Conservation (phyloP, 2,113 vertebrate genomes). For the Etia nguti region DNA sequence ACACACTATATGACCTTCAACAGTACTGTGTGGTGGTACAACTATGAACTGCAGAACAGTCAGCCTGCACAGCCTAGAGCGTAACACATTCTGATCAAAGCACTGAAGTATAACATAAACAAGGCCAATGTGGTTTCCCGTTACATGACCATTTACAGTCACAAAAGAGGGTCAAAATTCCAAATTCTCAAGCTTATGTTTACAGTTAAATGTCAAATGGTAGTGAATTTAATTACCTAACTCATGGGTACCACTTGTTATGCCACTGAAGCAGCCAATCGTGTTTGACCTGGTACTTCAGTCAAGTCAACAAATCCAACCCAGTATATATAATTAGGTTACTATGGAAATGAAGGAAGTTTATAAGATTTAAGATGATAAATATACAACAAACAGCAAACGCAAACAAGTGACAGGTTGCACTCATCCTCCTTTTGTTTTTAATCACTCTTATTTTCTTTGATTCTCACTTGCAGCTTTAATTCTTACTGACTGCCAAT, state of each 20-base stretch:
- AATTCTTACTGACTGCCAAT: neutral
- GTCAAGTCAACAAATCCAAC: neutral
- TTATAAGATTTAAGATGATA: neutral
- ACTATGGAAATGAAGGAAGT: neutral
- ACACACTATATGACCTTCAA: neutral
- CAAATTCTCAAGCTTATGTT: conserved; percentile 20
- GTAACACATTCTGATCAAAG: conserved; percentile 18
- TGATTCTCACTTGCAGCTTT: neutral
- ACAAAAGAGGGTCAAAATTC: conserved; percentile 22
- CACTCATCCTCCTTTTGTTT: neutral
- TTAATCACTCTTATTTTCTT: neutral
- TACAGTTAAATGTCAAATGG: conserved; percentile 17
- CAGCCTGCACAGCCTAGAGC: neutral
- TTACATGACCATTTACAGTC: conserved; percentile 56
- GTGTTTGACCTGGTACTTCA: neutral
- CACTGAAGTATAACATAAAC: conserved; percentile 51
- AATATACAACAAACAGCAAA: neutral
- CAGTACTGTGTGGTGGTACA: neutral
- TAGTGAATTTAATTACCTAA: neutral
- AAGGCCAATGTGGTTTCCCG: conserved; percentile 13
- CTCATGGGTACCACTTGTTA: neutral
- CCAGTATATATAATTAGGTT: neutral
- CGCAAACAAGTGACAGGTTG: neutral
- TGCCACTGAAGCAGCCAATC: neutral
- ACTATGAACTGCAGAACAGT: neutral